Conservation (phyloP, 2,888 invertebrate species). For the Torymus tubicola region DNA sequence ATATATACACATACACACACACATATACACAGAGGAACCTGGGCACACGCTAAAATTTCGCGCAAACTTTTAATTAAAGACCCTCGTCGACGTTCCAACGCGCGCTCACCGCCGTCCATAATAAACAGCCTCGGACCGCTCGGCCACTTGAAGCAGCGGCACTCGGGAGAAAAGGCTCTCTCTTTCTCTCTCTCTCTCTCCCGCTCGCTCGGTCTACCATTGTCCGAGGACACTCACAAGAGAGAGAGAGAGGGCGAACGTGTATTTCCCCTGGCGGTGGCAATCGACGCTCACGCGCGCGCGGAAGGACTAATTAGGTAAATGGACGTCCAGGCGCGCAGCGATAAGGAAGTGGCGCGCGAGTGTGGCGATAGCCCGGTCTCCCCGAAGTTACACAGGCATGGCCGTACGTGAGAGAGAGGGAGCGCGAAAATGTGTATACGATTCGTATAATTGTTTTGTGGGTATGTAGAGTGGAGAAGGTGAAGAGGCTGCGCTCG, state of each 20-base stretch:
- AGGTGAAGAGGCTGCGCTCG: too few species aligned
- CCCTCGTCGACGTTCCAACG: conserved; percentile 62
- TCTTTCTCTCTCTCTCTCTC: conserved; percentile 57
- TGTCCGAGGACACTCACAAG: neutral
- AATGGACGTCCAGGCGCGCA: conserved; percentile 20
- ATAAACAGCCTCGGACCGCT: too few species aligned
- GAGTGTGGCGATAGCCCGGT: conserved; percentile 8
- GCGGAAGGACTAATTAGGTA: conserved; percentile 52
- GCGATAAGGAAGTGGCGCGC: conserved; percentile 49
- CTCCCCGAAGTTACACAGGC: too few species aligned
- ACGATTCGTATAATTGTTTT: too few species aligned
- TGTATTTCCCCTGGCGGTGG: too few species aligned
- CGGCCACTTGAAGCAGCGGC: too few species aligned
- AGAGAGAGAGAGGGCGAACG: conserved; percentile 2
- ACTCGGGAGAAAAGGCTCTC: conserved; percentile 25
- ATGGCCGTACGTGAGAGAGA: too few species aligned
- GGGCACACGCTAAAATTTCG: conserved; percentile 60
- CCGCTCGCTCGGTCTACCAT: neutral
- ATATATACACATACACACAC: neutral
- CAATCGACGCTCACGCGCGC: too few species aligned
- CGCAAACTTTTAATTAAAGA: conserved; percentile 50
- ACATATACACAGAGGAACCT: conserved; percentile 55
- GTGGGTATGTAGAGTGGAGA: too few species aligned
- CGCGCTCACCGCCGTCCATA: conserved; percentile 19
- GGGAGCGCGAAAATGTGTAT: too few species aligned